phyloP scores from a whole-genome alignment of 2,113 vertebrate species.

The Leptodactylus fuscus region DNA sequence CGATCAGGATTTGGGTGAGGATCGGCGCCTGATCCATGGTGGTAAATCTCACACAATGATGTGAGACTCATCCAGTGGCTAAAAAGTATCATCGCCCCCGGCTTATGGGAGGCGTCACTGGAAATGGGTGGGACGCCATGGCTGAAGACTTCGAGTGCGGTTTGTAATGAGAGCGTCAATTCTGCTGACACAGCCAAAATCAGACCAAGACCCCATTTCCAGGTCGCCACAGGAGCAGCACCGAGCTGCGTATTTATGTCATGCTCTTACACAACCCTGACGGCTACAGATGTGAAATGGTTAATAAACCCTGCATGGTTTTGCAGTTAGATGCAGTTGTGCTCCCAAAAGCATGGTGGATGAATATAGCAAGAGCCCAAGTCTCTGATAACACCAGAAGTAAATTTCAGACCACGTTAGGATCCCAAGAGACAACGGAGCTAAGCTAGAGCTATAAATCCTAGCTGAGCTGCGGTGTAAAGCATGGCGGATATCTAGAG shows the following conservation, averaged over 20 bases:
- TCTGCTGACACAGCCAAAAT: background rate
- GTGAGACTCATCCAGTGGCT: background rate
- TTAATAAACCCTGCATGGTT: background rate
- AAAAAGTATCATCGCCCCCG: background rate
- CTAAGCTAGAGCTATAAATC: too few relatives aligned
- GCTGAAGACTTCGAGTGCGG: background rate
- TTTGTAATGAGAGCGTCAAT: background rate
- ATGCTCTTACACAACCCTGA: background rate
- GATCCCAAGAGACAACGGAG: too few relatives aligned
- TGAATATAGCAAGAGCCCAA: too few relatives aligned
- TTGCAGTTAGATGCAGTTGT: background rate
- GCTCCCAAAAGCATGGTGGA: too few relatives aligned
- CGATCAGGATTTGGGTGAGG: background rate
- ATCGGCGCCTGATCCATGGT: background rate
- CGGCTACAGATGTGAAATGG: background rate
- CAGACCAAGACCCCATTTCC: constrained; percentile 25
- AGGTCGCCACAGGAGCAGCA: background rate
- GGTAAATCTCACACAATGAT: background rate
- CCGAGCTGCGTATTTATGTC: background rate
- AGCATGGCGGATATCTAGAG: too few relatives aligned
- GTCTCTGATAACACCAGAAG: too few relatives aligned
- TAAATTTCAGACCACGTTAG: too few relatives aligned
- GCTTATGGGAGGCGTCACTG: background rate
- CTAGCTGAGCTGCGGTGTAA: too few relatives aligned
- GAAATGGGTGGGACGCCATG: background rate